Evolutionary conservation across 2,797 vertebrate genomes (phyloP).

Genomic region (Eulemur mongoz): DNA sequence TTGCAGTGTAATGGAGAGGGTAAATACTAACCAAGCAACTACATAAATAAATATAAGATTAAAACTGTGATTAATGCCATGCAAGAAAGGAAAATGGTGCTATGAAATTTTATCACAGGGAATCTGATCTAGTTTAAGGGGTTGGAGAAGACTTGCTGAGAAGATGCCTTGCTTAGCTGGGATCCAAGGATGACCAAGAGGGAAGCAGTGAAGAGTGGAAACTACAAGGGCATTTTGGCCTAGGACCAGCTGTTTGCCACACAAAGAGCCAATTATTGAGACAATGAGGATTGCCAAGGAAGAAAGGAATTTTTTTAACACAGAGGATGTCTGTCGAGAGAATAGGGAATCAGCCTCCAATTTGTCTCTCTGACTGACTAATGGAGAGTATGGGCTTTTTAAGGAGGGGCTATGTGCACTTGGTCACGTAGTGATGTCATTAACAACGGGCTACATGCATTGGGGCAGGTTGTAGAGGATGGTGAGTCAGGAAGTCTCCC

Average conservation of each 20-base stretch:
- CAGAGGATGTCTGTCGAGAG: not conserved
- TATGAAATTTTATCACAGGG: not conserved
- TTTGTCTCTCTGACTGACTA: not conserved
- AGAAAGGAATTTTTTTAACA: not conserved
- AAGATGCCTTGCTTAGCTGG: not conserved
- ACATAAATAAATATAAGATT: not conserved
- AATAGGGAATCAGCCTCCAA: not conserved
- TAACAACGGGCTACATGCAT: not conserved
- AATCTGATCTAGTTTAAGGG: not conserved
- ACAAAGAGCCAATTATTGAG: not conserved
- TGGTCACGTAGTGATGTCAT: not conserved
- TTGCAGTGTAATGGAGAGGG: not conserved
- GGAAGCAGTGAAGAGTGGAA: not conserved
- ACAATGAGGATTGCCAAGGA: not conserved
- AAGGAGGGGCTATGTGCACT: not conserved
- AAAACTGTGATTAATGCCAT: not conserved
- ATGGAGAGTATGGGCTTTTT: too few species aligned
- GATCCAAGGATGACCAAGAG: not conserved
- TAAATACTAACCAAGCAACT: not conserved
- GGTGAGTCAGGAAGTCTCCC: not conserved
- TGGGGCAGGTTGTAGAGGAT: not conserved
- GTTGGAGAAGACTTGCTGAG: not conserved
- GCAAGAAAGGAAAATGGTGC: not conserved
- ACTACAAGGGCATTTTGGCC: not conserved
- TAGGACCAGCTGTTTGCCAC: not conserved